Base-by-base conservation (phyloP, 2,888 invertebrate species). In the Zele albiditarsus region DNA sequence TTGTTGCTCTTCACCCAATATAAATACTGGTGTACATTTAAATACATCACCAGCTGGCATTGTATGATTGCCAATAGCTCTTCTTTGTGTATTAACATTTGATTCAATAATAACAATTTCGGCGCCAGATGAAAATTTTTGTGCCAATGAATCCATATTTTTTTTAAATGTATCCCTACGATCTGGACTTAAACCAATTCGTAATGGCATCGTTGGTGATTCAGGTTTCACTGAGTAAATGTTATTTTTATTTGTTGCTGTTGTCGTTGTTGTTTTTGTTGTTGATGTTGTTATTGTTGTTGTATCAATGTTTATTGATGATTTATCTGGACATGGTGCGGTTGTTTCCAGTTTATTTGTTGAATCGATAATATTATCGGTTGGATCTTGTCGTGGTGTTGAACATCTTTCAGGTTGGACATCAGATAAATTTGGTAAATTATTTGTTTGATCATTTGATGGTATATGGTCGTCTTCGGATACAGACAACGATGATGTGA, bases 11-110 rank as follows among this genome's bases (percentile, higher is more conserved):
- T 90, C 90, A 31, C 90, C 90, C 2, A 90, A 82, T n/a, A 90
- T 89, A 77, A 89, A 90, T 0, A 90, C 89, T 3, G 89, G 88
- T 5, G 89, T 89, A 78, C 89, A 90, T 60, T 90, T 90, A 84
- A 90, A 90, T 0, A 89, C 86, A 38, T 89, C 89, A 1, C 88
- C 87, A 3, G 88, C 85, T 1, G 90, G 89, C 88, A 90, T 89
- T 16, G 90, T 89, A 79, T 90, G 90, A 67, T 87, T 89, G 1
- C 86, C 89, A 1, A 86, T 88, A 0, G 90, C 90, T 72, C 89
- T 79, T 71, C 86, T 84, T 33, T 86, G 85, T 49, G 79, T 71
- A 1, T 69, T 74, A 16, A 69, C 72, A 28, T 80, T 79, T 49
- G 82, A 81, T 71, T 87, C 89, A 71, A 86, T 84, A 57, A 86